A percentile compares a stretch with the other conserved stretches of the same genome.
These are phyloP conservation scores for Campoplex capitator DNA, from an alignment of 2,888 invertebrate genomes.

Conservation along the genomic window DNA sequence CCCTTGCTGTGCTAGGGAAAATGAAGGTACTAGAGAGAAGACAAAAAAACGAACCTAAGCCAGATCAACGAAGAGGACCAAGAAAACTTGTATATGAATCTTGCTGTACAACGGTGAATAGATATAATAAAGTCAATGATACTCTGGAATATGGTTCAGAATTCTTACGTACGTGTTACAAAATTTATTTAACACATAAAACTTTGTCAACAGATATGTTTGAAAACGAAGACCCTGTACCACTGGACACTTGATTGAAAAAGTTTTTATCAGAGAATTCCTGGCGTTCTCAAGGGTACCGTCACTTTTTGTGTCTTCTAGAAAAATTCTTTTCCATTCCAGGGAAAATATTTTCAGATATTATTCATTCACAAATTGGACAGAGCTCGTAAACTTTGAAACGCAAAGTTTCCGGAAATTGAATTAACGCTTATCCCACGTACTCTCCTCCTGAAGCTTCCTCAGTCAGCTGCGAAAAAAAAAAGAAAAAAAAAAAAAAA, in stretches of 20 bases:
- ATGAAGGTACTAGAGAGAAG: constrained; percentile 12
- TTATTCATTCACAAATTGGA: neutral
- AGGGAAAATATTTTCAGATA: neutral
- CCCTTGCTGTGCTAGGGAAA: constrained; percentile 13
- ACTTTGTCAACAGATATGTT: neutral
- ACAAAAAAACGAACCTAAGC: constrained; percentile 10
- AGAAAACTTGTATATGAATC: neutral
- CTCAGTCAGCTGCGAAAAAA: neutral
- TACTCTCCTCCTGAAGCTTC: neutral
- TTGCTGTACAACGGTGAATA: neutral
- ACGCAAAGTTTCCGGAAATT: neutral
- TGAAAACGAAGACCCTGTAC: neutral
- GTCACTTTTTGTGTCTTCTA: neutral
- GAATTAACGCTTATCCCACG: neutral
- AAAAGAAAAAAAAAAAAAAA: constrained; percentile 1
- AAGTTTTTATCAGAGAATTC: constrained; percentile 15
- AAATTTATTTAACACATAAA: neutral
- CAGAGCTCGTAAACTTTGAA: neutral
- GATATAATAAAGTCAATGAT: neutral
- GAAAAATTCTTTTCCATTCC: neutral
- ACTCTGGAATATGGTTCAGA: neutral
- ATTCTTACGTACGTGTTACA: neutral
- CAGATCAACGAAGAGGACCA: constrained; percentile 31
- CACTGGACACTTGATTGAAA: constrained; percentile 13
- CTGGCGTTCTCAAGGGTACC: neutral